Evolutionary conservation across 2,797 vertebrate genomes (phyloP).

Genomic region (Acipenser ruthenus): DNA sequence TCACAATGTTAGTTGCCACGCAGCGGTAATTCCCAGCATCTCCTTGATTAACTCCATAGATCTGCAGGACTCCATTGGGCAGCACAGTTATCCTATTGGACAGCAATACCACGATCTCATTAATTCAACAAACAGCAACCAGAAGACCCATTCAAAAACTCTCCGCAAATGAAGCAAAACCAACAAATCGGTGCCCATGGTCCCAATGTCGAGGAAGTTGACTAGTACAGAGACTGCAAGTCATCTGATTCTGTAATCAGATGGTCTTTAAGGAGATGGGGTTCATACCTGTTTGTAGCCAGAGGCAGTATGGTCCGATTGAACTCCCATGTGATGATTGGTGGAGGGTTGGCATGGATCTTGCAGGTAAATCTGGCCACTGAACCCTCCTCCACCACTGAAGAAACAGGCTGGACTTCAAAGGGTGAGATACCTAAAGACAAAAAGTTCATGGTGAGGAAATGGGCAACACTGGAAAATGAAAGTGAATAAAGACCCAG

Average conservation of each 20-base stretch:
- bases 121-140: no score
- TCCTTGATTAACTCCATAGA: conserved; percentile 65
- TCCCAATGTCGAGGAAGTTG: no score
- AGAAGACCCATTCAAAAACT: no score
- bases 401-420: conserved; percentile 75
- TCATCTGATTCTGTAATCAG: no score
- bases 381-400: conserved; percentile 76
- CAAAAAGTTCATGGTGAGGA: conserved; percentile 16
- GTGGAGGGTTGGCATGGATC: conserved; percentile 80
- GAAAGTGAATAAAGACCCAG: no score
- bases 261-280: not conserved
- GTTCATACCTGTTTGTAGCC: conserved; percentile 71
- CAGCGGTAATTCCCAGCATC: conserved; percentile 87
- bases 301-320: conserved; percentile 82
- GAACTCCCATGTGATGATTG: conserved; percentile 92
- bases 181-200: no score
- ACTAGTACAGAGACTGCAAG: no score
- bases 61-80: conserved; percentile 83
- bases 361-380: conserved; percentile 87
- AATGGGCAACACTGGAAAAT: no score
- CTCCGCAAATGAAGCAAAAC: no score
- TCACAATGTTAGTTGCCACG: conserved; percentile 73
- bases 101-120: conserved; percentile 11
- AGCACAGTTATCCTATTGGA: conserved; percentile 75
- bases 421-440: conserved; percentile 78